A percentile compares a stretch with the other conserved stretches of the same genome.
Evolutionary conservation across 1,140 invertebrate genomes (phyloP).

Genomic region (Luehdorfia chinensis): DNA sequence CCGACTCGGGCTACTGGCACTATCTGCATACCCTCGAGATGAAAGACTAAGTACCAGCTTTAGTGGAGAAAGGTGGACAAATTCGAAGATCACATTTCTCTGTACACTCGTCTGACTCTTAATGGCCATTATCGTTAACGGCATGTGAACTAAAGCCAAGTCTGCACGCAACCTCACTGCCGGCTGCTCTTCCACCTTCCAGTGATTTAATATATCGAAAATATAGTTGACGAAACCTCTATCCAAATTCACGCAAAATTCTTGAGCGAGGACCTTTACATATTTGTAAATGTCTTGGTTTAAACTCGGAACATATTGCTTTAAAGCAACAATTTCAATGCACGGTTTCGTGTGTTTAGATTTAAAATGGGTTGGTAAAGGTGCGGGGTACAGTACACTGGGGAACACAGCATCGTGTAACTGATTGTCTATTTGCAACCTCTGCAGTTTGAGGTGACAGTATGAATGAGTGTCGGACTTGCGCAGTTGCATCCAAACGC

Average conservation of each 20-base stretch:
- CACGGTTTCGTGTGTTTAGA: conserved; percentile 79
- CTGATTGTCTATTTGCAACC: conserved; percentile 88
- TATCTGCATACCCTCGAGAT: conserved; percentile 78
- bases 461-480: conserved; percentile 83
- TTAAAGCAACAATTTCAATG: conserved; percentile 82
- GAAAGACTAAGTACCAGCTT: conserved; percentile 84
- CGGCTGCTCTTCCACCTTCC: conserved; percentile 76
- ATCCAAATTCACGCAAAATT: conserved; percentile 86
- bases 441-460: conserved; percentile 83
- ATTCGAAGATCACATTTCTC: conserved; percentile 79
- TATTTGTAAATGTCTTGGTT: conserved; percentile 83
- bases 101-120: conserved; percentile 56
- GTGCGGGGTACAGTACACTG: conserved; percentile 83
- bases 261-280: conserved; percentile 83
- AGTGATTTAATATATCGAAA: conserved; percentile 79
- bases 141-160: conserved; percentile 78
- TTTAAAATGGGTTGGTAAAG: conserved; percentile 44
- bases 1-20: conserved; percentile 52
- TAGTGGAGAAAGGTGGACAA: conserved; percentile 83
- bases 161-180: conserved; percentile 78
- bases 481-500: conserved; percentile 85
- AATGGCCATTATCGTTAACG: conserved; percentile 70
- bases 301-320: conserved; percentile 75
- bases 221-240: conserved; percentile 83
- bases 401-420: conserved; percentile 86